phyloP scores from a whole-genome alignment of 2,797 vertebrate species.

The Pteropus rufus region DNA sequence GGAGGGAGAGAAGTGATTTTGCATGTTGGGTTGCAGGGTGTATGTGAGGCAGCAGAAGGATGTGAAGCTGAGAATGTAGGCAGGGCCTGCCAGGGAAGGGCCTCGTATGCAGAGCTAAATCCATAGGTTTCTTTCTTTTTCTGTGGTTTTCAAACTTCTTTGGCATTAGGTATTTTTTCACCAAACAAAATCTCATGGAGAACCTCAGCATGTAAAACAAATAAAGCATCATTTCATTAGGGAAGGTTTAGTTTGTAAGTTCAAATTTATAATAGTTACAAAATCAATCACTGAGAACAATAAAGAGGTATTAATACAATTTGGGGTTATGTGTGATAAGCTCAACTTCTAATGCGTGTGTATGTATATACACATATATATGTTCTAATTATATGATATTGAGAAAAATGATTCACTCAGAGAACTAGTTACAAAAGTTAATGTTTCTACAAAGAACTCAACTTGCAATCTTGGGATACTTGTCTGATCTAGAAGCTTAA shows the following conservation, averaged over 20 bases:
- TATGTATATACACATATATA: not conserved
- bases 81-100: not conserved
- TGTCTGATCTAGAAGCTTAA: not conserved
- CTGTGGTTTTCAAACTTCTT: not conserved
- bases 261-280: not conserved
- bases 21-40: accelerated
- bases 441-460: not conserved
- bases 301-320: not conserved
- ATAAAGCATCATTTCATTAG: not conserved
- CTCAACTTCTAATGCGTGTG: not conserved
- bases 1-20: not conserved
- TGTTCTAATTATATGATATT: not conserved
- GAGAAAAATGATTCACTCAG: not conserved
- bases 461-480: not conserved
- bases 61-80: not conserved
- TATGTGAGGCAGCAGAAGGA: not conserved
- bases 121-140: not conserved
- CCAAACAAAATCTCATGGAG: not conserved
- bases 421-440: not conserved
- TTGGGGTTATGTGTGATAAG: not conserved
- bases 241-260: not conserved
- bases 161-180: not conserved
- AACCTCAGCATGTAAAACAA: not conserved
- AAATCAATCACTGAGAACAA: not conserved
- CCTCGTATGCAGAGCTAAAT: not conserved